Evolutionary conservation across 1,140 invertebrate species (phyloP), one percentile per base, ranked within the genome.

Genomic region (Gonatopus flavifemur): DNA sequence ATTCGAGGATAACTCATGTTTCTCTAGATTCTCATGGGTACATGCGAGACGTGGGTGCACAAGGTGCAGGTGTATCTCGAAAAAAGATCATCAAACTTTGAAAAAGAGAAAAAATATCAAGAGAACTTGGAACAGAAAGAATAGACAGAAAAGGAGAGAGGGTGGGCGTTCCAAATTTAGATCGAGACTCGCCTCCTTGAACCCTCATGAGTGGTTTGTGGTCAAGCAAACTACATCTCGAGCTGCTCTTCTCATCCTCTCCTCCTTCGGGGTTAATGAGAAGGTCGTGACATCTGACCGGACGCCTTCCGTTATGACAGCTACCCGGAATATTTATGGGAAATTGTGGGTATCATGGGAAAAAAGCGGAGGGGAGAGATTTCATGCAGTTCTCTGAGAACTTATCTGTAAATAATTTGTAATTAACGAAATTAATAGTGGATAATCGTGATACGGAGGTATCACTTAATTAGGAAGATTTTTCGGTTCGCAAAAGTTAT

Each of bases 91-190:
- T 51, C 48, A 52, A 47, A 28, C 21, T 43, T 18, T 36, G 24
- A 52, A 50, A 39, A n/a, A n/a, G n/a, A n/a, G n/a, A n/a, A n/a
- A n/a, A n/a, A n/a, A n/a, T n/a, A n/a, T n/a, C n/a, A n/a, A n/a
- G n/a, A n/a, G n/a, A n/a, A n/a, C n/a, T n/a, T n/a, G n/a, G n/a
- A n/a, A n/a, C n/a, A n/a, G n/a, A n/a, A n/a, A n/a, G n/a, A n/a
- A n/a, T n/a, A n/a, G n/a, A n/a, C n/a, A n/a, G 42, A 40, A 54
- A 61, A 51, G 47, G 56, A 41, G 44, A 35, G 48, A 58, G 60
- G 58, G 61, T 70, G 58, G 66, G 68, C 67, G 68, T 69, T 69
- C 44, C 64, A 68, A 69, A 70, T 70, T 70, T 66, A 70, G 62
- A 54, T 49, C 35, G 31, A 32, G 39, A 44, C 46, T 52, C 50